Evolutionary conservation across 30 jellyfish, hydroid and myxozoan species (phyloP).

Genomic region (Pelagia noctiluca): DNA sequence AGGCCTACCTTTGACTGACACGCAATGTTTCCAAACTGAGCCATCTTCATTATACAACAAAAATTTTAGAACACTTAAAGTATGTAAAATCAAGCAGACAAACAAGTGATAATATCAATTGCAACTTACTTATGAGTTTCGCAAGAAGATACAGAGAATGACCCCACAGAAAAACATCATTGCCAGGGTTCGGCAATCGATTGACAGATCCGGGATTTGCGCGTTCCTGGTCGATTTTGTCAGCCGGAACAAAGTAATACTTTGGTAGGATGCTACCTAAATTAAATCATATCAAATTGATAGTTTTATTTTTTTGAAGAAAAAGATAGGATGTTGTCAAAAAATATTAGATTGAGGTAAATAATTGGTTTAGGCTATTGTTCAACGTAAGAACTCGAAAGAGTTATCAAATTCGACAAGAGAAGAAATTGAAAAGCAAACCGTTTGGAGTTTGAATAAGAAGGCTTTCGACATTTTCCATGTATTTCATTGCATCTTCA

Average conservation of each 20-base stretch:
- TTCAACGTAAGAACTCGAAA: too few species aligned
- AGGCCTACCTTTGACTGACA: too few species aligned
- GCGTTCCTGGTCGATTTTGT: constrained; percentile 62
- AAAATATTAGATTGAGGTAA: too few species aligned
- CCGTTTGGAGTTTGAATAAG: constrained; percentile 72
- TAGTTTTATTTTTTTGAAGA: too few species aligned
- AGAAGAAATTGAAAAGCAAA: too few species aligned
- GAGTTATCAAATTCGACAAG: too few species aligned
- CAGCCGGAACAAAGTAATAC: constrained; percentile 88
- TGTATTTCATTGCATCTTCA: constrained; percentile 56
- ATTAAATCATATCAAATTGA: neutral
- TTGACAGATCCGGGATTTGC: constrained; percentile 74
- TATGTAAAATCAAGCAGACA: neutral
- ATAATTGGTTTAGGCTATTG: too few species aligned
- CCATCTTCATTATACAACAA: too few species aligned
- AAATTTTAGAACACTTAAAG: too few species aligned
- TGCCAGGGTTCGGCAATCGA: constrained; percentile 71
- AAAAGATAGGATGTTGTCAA: too few species aligned
- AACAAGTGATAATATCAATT: neutral
- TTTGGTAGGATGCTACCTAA: constrained; percentile 64
- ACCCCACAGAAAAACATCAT: constrained; percentile 93
- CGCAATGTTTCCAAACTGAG: too few species aligned
- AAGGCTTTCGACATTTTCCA: constrained; percentile 73
- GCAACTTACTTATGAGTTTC: constrained; percentile 63
- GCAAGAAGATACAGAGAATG: constrained; percentile 91